Base-by-base conservation (phyloP, 2,888 invertebrate genomes). In the Meiosimyza platycephala region DNA sequence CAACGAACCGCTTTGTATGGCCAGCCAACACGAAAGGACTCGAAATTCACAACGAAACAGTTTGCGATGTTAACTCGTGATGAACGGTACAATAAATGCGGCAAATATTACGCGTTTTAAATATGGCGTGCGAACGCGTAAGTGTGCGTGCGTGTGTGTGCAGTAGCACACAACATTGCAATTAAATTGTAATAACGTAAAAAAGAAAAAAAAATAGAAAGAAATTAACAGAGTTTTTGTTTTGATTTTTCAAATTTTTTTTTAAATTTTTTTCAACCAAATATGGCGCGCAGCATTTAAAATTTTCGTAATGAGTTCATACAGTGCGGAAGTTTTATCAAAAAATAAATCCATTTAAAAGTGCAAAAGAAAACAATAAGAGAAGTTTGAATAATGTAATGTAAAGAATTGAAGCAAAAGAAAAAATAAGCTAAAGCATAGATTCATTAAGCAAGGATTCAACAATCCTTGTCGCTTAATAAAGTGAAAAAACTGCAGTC, bases 61-160 rank as follows among this genome's bases (percentile, higher is more conserved):
- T 84, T 85, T 83, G 84, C 83, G 80, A 83, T 80, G 80, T 81
- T 79, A 80, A 80, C 82, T 84, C 83, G 85, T 83, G 76, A 82
- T 79, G 84, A 81, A 80, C 82, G 81, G 85, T 79, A 81, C 81
- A 78, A 59, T 47, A 50, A 71, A 64, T 60, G 68, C 47, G 71
- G 64, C 73, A 75, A 71, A 72, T 22, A 40, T 33, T 57, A 52
- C 72, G 57, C 47, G 65, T 57, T 57, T 57, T 28, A 9, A 40
- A 40, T 9, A 15, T 18, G 67, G 67, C 72, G 64, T 50, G 65
- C 65, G 69, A 15, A 76, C 63, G 67, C 55, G 40, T 47, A 40
- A 68, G 64, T 63, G 64, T 65, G 73, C 73, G 57, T 55, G 74
- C 57, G 74, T 64, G 54, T 40, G 72, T 16, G 71, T 48, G 59